Evolutionary conservation across 2,888 invertebrate species (phyloP), one percentile per base, ranked within the genome.

Genomic region (Plebejus argus): DNA sequence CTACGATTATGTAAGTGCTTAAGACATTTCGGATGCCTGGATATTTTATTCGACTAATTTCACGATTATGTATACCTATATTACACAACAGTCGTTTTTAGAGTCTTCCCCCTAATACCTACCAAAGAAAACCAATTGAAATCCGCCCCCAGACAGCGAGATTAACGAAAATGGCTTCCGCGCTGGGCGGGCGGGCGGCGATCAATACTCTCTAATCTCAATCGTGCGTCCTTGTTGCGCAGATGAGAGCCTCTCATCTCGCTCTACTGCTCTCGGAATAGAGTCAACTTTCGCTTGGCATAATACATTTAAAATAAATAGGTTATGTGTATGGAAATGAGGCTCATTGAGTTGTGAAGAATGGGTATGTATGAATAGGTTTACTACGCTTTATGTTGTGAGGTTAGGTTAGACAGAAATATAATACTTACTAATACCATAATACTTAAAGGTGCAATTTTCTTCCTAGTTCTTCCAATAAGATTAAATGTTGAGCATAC

Each of bases 131-230:
- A 80, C 76, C 78, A 78, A 77, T 79, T 79, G 53, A 78, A 80
- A 80, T 86, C 86, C 89, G 86, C 89, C 89, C 89, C 85, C 77
- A 90, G 90, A 91, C 90, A 89, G 82, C 83, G 86, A 92, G 91
- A 92, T 92, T 91, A 91, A 89, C 90, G 84, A 86, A 90, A 66
- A 89, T 88, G 90, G 90, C 89, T 89, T 84, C 85, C 82, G 82
- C 79, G 76, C 77, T 72, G 72, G 71, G 71, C 71, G 79, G 79
- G 79, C 81, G 79, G 81, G 81, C 80, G 81, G 82, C 82, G 83
- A 84, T 85, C 86, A 84, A 86, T 86, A 86, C 82, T 81, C 87
- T 91, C 91, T 92, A 92, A 92, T 92, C 92, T 93, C 89, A 79
- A 88, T 90, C 88, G 89, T 89, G 88, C 91, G 89, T 92, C 92